Evolutionary conservation across 2,797 vertebrate genomes (phyloP).

Genomic region (Diplodus puntazzo): DNA sequence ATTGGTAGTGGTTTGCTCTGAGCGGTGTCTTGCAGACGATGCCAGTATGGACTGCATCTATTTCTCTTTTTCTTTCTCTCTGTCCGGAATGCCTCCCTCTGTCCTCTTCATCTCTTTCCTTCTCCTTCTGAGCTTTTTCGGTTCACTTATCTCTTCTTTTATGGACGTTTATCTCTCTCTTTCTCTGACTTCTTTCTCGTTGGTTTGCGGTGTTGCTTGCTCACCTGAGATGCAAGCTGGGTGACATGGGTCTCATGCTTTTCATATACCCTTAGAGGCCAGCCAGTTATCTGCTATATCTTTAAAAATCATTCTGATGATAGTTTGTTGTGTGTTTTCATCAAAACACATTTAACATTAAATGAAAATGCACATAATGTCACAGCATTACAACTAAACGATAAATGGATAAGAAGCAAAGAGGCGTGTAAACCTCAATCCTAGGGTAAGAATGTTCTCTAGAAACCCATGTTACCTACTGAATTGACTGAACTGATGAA

Average conservation of each 20-base stretch:
- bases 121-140: slow-evolving; percentile 64
- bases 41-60: slow-evolving; percentile 81
- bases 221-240: slow-evolving; percentile 77
- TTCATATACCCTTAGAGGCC: neutral
- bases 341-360: neutral
- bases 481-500: slow-evolving; percentile 60
- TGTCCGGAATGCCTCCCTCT: slow-evolving; percentile 79
- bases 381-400: neutral
- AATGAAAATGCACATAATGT: neutral
- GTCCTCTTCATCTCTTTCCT: slow-evolving; percentile 54
- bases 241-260: slow-evolving; percentile 76
- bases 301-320: neutral
- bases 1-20: slow-evolving; percentile 76
- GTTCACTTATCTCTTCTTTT: slow-evolving; percentile 70
- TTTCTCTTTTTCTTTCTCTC: slow-evolving; percentile 70
- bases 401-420: neutral
- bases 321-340: neutral
- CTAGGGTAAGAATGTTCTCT: neutral
- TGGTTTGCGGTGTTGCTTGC: slow-evolving; percentile 78
- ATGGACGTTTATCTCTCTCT: slow-evolving; percentile 78
- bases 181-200: slow-evolving; percentile 54
- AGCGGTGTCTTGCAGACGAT: slow-evolving; percentile 83
- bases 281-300: neutral
- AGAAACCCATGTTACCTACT: slow-evolving; percentile 77
- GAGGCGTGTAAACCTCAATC: neutral